Conservation (phyloP, 1,140 invertebrate genomes). For the Chymomyza costata region DNA sequence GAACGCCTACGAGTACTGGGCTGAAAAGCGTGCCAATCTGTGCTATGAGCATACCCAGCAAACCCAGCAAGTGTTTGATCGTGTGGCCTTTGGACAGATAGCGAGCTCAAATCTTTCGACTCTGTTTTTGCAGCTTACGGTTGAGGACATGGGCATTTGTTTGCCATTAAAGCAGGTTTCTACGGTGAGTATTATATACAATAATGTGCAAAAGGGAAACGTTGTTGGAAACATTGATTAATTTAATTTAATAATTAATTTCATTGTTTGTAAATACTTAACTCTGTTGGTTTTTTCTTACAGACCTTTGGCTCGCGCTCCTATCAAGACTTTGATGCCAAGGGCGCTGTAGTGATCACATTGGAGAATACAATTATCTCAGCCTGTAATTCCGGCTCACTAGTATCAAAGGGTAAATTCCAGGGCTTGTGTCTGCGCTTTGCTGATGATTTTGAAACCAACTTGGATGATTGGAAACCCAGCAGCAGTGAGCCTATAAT, state of each 20-base stretch:
- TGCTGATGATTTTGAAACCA: slow-evolving; percentile 97
- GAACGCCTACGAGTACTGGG: slow-evolving; percentile 99
- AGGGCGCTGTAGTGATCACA: slow-evolving; percentile 94
- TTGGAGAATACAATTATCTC: slow-evolving; percentile 96
- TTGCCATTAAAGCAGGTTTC: slow-evolving; percentile 91
- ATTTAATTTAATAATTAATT: slow-evolving; percentile 23
- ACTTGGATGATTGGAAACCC: slow-evolving; percentile 98
- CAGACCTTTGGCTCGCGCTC: slow-evolving; percentile 80
- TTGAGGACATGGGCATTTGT: slow-evolving; percentile 98
- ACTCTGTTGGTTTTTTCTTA: slow-evolving; percentile 20
- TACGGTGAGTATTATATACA: slow-evolving; percentile 36
- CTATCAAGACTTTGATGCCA: slow-evolving; percentile 85
- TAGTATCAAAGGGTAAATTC: slow-evolving; percentile 87
- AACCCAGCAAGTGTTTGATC: slow-evolving; percentile 79
- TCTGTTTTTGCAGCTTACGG: slow-evolving; percentile 94
- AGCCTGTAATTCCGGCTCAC: slow-evolving; percentile 88
- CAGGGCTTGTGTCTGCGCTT: slow-evolving; percentile 93
- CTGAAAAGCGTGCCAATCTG: slow-evolving; percentile 91
- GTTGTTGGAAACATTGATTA: no score
- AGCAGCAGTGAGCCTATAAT: slow-evolving; percentile 89
- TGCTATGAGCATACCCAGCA: slow-evolving; percentile 90
- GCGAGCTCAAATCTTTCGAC: slow-evolving; percentile 88
- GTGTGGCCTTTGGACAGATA: slow-evolving; percentile 86
- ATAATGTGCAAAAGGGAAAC: no score
- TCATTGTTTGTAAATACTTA: background rate